Evolutionary conservation across 2,888 invertebrate genomes (phyloP), one percentile per base, ranked within the genome.

Genomic region (Nymphalis c-album): DNA sequence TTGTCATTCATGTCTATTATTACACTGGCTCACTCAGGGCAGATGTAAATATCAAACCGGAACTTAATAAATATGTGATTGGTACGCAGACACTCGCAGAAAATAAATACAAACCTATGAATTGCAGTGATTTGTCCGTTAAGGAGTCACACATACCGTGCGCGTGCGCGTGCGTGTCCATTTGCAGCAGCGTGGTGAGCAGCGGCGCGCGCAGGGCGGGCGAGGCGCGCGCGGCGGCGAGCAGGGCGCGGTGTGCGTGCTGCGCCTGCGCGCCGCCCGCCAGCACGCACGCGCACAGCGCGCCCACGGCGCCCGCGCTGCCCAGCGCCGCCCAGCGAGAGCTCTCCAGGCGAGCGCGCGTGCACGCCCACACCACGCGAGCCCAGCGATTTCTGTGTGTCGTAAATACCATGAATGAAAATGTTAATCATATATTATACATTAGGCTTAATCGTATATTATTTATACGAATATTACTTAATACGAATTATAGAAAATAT

Each of bases 361-460:
- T 94, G 80, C 97, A 97, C 78, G 96, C 96, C 74, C 97, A 95
- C 55, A 98, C 91, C 71, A 98, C 94, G 71, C 96, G 93, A 73
- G 97, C 93, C 98, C 98, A 98, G 71, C 97, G 96, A 81, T 96
- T 94, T 84, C 97, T 96, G 78, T 13, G 4, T 13, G 6, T 31
- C 26, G 6, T 31, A 40, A 40, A 13, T 40, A 40, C 40, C 40
- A 40, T 40, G 13, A 10, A 40, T 40, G 3, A n/a, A n/a, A n/a
- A 40, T 40, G 13, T 40, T 40, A 13, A 13, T 13, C 40, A 2
- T 4, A 40, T 40, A 1, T 40, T 40, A 13, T 4, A 40, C 8
- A 13, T 40, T 40, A 4, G 4, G 13, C 13, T 13, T 13, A 31
- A 31, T 31, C 26, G 5, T 31, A 31, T 22, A 22, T 22, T 22